Conservation (phyloP, 2,888 invertebrate genomes). For the Eilema depressum region DNA sequence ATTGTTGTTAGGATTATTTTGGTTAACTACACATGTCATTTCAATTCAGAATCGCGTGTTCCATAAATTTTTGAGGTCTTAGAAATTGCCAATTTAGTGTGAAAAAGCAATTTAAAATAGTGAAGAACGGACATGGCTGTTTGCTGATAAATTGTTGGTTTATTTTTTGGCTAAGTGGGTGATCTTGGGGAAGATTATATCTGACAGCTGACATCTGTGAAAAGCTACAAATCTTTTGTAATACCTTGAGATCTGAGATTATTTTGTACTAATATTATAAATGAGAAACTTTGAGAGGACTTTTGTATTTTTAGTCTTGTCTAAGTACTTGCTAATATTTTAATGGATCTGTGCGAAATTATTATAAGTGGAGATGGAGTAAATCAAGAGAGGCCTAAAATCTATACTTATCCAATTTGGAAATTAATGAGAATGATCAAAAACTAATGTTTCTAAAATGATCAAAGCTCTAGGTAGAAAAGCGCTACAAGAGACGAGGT, state of each 20-base stretch:
- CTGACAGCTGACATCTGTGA: conserved; percentile 13
- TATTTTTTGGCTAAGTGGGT: conserved; percentile 46
- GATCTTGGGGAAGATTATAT: conserved; percentile 24
- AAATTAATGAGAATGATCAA: too few relatives aligned
- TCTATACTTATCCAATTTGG: too few relatives aligned
- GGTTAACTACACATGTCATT: conserved; percentile 46
- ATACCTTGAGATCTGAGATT: background rate
- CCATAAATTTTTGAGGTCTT: conserved; percentile 63
- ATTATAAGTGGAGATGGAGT: background rate
- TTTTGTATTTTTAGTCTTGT: background rate
- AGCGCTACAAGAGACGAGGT: background rate
- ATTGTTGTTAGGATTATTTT: background rate
- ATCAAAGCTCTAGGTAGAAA: background rate
- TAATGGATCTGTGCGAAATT: background rate
- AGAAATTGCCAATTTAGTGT: conserved; percentile 64
- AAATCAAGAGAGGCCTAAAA: too few relatives aligned
- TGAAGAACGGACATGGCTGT: conserved; percentile 60
- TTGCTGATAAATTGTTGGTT: conserved; percentile 48
- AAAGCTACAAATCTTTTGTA: conserved; percentile 9
- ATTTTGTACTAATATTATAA: background rate
- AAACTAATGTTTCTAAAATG: background rate
- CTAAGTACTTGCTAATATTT: background rate
- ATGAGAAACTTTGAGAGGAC: background rate
- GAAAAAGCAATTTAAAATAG: conserved; percentile 49
- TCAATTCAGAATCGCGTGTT: conserved; percentile 62